Evolutionary conservation across 2,888 invertebrate genomes (phyloP).

Genomic region (Drosophila mimetica): DNA sequence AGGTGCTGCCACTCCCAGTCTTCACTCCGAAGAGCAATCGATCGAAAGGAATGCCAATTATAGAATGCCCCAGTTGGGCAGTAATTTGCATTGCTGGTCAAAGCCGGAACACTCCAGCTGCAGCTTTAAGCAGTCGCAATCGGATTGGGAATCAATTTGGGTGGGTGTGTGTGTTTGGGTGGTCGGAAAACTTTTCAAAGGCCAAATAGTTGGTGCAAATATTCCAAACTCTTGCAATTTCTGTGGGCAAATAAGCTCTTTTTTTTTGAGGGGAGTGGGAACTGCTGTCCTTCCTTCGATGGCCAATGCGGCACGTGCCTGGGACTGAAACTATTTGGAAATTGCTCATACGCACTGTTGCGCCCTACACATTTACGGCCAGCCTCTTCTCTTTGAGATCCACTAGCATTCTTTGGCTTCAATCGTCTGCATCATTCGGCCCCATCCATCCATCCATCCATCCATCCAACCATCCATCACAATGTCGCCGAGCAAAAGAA

Average conservation of each 20-base stretch:
- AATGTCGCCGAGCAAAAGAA: background rate
- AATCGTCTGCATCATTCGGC: background rate
- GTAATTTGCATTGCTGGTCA: conserved; percentile 28
- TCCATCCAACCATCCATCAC: background rate
- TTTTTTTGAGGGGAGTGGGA: too few relatives aligned
- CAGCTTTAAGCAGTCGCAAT: conserved; percentile 3
- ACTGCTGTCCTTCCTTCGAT: too few relatives aligned
- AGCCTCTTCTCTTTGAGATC: background rate
- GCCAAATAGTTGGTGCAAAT: conserved; percentile 28
- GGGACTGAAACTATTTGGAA: conserved; percentile 37
- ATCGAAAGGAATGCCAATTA: conserved; percentile 35
- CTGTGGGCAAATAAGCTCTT: conserved; percentile 25
- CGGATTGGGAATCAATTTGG: conserved; percentile 13
- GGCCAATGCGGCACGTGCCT: conserved; percentile 8
- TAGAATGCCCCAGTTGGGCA: conserved; percentile 8
- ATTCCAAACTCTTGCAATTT: conserved; percentile 6
- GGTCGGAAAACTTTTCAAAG: conserved; percentile 11
- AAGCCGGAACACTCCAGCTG: background rate
- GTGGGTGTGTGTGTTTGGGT: too few relatives aligned
- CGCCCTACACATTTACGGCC: conserved; percentile 28
- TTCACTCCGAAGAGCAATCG: conserved; percentile 1
- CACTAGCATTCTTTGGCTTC: conserved; percentile 12
- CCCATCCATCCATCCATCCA: too few relatives aligned
- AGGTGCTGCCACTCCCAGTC: background rate
- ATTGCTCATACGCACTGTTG: conserved; percentile 61